These are phyloP conservation scores for Grallaria varia DNA, from an alignment of 2,113 vertebrate species.

Conservation along the genomic window DNA sequence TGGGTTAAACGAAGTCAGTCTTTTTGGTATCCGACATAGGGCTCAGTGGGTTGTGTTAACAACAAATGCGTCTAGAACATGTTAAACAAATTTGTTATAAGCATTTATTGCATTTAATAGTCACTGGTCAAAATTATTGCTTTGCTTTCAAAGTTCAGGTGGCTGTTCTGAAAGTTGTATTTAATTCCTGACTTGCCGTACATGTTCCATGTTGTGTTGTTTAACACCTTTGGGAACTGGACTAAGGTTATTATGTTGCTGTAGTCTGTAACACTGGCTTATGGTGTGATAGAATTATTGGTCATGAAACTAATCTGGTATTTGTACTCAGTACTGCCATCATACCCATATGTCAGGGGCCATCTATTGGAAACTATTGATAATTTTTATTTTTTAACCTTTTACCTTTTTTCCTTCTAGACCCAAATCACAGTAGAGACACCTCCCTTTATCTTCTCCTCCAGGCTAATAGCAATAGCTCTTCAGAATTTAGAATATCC, in stretches of 20 bases:
- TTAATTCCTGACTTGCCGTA: not conserved
- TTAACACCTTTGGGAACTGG: not conserved
- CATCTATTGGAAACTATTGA: not conserved
- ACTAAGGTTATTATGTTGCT: fast-evolving
- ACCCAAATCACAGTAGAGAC: not conserved
- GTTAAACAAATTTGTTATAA: not conserved
- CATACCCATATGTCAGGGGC: not conserved
- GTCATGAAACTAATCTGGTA: not conserved
- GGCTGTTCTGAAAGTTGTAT: not conserved
- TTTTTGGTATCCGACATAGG: not conserved
- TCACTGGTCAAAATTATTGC: not conserved
- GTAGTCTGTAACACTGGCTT: not conserved
- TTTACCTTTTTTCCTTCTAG: not conserved
- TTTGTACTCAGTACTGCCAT: not conserved
- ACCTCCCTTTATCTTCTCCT: not conserved
- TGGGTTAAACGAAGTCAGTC: not conserved
- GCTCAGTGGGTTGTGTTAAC: not conserved
- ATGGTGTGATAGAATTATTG: not conserved
- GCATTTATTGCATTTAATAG: not conserved
- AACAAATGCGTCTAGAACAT: not conserved
- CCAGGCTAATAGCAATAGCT: not conserved
- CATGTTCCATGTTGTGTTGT: not conserved
- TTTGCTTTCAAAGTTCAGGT: not conserved
- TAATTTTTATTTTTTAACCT: not conserved
- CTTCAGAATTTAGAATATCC: not conserved